A percentile compares a stretch with the other conserved stretches of the same genome.
Evolutionary conservation across 2,888 invertebrate species (phyloP).

Genomic region (Dicycla oo): DNA sequence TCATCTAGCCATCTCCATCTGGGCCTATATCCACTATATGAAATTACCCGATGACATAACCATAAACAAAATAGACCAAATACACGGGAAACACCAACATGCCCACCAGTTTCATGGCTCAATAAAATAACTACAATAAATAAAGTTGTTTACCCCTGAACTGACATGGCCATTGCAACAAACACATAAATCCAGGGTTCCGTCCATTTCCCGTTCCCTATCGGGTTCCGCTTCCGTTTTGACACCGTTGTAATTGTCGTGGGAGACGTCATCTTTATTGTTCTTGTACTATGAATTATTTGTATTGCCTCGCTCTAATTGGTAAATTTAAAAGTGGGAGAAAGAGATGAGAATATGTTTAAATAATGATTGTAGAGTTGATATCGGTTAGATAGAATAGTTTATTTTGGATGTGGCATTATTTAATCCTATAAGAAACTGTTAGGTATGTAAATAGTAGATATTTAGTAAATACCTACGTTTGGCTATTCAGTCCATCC

Average conservation of each 20-base stretch:
- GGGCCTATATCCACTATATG: too few species aligned
- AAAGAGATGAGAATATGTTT: conserved; percentile 67
- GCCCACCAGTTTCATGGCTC: conserved; percentile 23
- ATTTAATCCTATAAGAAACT: not conserved
- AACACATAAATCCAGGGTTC: conserved; percentile 70
- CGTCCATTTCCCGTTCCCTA: conserved; percentile 70
- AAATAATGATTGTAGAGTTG: conserved; percentile 49
- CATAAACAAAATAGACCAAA: conserved; percentile 5
- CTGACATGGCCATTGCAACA: conserved; percentile 63
- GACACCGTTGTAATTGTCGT: conserved; percentile 84
- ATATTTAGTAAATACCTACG: too few species aligned
- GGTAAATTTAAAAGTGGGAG: conserved; percentile 36
- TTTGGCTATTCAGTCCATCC: not conserved
- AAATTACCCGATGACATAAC: conserved; percentile 1
- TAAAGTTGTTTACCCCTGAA: conserved; percentile 62
- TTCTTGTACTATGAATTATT: conserved; percentile 76
- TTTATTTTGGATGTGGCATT: conserved; percentile 62
- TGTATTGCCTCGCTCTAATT: conserved; percentile 65
- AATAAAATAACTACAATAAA: conserved; percentile 64
- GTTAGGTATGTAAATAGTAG: too few species aligned
- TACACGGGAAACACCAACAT: conserved; percentile 35
- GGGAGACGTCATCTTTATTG: conserved; percentile 76
- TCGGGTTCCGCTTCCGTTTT: conserved; percentile 84
- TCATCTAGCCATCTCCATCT: too few species aligned
- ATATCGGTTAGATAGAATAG: conserved; percentile 46